phyloP scores from a whole-genome alignment of 2,113 vertebrate genomes.

The Callospermophilus lateralis region DNA sequence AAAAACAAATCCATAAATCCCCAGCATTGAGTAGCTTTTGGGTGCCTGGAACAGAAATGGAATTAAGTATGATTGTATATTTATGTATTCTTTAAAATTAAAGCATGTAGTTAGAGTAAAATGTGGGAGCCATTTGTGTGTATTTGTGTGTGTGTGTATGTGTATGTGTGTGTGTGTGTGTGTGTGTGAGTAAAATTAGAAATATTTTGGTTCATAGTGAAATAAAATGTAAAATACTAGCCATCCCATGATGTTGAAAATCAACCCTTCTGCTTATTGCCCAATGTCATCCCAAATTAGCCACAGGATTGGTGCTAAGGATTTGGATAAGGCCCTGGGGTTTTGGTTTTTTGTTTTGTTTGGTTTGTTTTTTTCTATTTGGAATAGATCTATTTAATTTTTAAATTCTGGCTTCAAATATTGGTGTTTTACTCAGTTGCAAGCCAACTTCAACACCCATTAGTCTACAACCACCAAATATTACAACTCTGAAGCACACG shows the following conservation, averaged over 20 bases:
- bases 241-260: background rate
- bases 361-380: background rate
- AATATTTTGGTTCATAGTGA: background rate
- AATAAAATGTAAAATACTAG: constrained; percentile 6
- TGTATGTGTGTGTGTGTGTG: background rate
- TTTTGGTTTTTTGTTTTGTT: background rate
- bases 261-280: background rate
- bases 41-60: background rate
- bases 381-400: background rate
- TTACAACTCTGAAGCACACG: background rate
- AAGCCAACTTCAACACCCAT: background rate
- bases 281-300: background rate
- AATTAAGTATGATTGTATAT: background rate
- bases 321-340: background rate
- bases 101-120: background rate
- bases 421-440: background rate
- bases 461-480: background rate
- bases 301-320: background rate
- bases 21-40: background rate
- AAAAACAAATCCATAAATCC: background rate
- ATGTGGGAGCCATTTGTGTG: background rate
- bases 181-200: background rate
- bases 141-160: background rate
- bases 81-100: background rate
- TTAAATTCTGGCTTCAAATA: background rate